Percentiles rank a stretch among this genome's conserved stretches.
These are phyloP conservation scores for Oenanthe oenanthe DNA, from an alignment of 2,113 vertebrate species.

Conservation along the genomic window DNA sequence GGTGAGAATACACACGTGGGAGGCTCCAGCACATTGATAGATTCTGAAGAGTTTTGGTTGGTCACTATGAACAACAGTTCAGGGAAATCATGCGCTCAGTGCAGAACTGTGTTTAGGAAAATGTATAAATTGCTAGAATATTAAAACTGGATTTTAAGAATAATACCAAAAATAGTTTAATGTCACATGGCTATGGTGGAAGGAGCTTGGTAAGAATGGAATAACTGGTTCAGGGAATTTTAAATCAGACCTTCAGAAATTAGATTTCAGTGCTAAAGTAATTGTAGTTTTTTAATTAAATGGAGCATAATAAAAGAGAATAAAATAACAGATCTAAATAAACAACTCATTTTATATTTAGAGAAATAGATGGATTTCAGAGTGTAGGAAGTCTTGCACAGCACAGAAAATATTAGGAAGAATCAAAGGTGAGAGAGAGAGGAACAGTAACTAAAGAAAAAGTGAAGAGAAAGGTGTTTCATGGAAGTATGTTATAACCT, in stretches of 20 bases:
- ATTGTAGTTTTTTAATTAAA: not conserved
- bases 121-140: not conserved
- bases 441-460: not conserved
- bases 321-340: not conserved
- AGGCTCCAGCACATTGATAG: not conserved
- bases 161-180: not conserved
- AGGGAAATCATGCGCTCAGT: not conserved
- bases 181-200: not conserved
- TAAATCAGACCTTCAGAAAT: not conserved
- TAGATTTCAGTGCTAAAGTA: not conserved
- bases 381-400: not conserved
- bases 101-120: not conserved
- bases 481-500: not conserved
- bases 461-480: not conserved
- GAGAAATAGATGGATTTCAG: not conserved
- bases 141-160: not conserved
- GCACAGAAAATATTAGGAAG: not conserved
- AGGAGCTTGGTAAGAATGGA: not conserved
- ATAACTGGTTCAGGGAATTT: not conserved
- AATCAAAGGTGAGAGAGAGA: not conserved
- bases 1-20: not conserved
- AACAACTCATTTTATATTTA: not conserved
- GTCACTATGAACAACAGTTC: not conserved
- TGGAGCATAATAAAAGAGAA: not conserved
- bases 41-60: not conserved